phyloP scores from a whole-genome alignment of 2,888 invertebrate genomes.

The Tipula vernalis region DNA sequence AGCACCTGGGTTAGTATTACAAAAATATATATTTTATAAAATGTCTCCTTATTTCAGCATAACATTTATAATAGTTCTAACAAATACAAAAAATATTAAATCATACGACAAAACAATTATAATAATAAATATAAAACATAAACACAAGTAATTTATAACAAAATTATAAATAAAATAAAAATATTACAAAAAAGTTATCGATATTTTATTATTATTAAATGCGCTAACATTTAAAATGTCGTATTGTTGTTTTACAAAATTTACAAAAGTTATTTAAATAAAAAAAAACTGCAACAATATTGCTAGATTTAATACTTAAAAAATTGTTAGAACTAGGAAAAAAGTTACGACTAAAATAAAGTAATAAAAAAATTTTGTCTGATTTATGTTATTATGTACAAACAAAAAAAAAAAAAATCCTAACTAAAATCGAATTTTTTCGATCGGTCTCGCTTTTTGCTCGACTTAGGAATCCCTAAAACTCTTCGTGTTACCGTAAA shows the following conservation, averaged over 20 bases:
- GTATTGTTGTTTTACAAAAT: not conserved
- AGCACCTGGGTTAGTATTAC: not conserved
- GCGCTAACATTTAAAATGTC: not conserved
- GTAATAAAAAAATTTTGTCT: not conserved
- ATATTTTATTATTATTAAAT: not conserved
- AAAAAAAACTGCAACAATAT: not conserved
- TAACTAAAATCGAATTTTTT: not conserved
- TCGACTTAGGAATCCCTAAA: not conserved
- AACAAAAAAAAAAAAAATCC: not conserved
- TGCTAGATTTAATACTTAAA: not conserved
- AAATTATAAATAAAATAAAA: not conserved
- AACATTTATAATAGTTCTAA: not conserved
- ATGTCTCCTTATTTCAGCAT: not conserved
- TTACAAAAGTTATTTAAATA: not conserved
- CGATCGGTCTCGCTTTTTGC: not conserved
- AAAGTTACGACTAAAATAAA: not conserved
- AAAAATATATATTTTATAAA: not conserved
- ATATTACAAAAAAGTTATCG: not conserved
- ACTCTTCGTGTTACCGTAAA: constrained; percentile 27
- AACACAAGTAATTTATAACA: not conserved
- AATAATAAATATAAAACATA: not conserved
- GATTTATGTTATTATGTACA: not conserved
- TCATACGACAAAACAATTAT: not conserved
- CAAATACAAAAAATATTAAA: not conserved
- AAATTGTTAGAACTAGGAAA: not conserved